These are phyloP conservation scores for Poecilia gillii DNA, from an alignment of 2,797 vertebrate species.

Conservation along the genomic window DNA sequence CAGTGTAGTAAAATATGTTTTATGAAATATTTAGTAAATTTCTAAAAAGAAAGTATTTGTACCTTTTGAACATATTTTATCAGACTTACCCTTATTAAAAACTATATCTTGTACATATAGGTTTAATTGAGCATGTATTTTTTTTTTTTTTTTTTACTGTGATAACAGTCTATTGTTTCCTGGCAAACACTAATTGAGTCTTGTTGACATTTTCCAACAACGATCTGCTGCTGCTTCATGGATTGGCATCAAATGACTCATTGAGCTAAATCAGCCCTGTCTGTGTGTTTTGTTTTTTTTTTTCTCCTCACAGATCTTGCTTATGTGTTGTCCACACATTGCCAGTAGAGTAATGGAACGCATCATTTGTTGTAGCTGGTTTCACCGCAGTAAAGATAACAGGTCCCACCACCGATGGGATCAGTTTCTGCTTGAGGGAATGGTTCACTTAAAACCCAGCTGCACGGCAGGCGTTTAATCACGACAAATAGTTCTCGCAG, in stretches of 20 bases:
- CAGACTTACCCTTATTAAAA: neutral
- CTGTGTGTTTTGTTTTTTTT: constrained; percentile 19
- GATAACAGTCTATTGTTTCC: neutral
- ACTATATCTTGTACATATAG: neutral
- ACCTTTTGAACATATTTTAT: neutral
- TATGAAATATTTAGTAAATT: neutral
- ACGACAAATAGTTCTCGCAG: constrained; percentile 15
- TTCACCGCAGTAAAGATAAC: constrained; percentile 25
- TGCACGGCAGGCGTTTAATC: constrained; percentile 9
- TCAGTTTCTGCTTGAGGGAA: constrained; percentile 35
- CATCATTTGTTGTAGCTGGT: constrained; percentile 22
- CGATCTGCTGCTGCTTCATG: constrained; percentile 12
- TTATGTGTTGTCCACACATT: constrained; percentile 29
- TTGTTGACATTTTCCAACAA: neutral
- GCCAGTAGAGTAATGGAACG: constrained; percentile 31
- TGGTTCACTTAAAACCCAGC: constrained; percentile 20
- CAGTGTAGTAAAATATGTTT: constrained; percentile 6
- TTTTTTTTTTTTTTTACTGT: neutral
- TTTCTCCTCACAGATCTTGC: constrained; percentile 22
- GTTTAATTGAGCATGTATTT: neutral
- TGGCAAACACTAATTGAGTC: constrained; percentile 2
- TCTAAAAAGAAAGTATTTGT: neutral
- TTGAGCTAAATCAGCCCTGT: constrained; percentile 18
- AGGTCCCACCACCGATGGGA: constrained; percentile 28
- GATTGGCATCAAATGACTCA: constrained; percentile 3